A percentile compares a stretch with the other conserved stretches of the same genome.
Conservation (phyloP, 2,888 invertebrate genomes). For the Abrostola triplasia region DNA sequence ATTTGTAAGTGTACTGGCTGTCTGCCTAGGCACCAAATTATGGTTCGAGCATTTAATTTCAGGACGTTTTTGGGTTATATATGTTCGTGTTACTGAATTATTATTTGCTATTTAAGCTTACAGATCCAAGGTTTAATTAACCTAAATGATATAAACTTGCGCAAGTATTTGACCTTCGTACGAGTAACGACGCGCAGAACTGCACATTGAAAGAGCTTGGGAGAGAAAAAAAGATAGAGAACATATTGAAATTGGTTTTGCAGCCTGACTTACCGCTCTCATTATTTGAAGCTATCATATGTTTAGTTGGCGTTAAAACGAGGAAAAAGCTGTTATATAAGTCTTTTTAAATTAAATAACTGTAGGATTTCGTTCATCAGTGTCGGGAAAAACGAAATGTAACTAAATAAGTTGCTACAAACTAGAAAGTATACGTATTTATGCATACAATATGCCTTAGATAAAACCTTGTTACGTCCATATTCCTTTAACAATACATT, state of each 20-base stretch:
- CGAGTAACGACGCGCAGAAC: constrained; percentile 1
- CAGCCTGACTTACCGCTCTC: neutral
- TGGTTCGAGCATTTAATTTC: no score
- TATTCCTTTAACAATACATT: constrained; percentile 3
- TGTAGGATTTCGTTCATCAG: no score
- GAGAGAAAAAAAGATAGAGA: constrained; percentile 4
- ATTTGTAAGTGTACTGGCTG: constrained; percentile 10
- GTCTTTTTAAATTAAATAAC: no score
- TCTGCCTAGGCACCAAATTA: constrained; percentile 6
- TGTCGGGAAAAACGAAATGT: no score
- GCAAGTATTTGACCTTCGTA: neutral
- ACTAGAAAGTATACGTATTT: neutral
- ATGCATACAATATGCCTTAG: neutral
- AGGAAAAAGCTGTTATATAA: neutral
- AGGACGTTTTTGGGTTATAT: no score
- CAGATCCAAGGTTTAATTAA: no score
- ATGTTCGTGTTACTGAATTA: no score
- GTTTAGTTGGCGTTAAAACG: neutral
- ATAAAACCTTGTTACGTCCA: neutral
- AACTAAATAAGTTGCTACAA: no score
- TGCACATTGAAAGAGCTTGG: neutral
- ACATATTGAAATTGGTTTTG: constrained; percentile 1
- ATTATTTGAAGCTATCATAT: neutral
- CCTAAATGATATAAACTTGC: no score
- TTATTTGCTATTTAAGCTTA: no score